Evolutionary conservation across 2,797 vertebrate species (phyloP).

Genomic region (Pyrocephalus nanus): DNA sequence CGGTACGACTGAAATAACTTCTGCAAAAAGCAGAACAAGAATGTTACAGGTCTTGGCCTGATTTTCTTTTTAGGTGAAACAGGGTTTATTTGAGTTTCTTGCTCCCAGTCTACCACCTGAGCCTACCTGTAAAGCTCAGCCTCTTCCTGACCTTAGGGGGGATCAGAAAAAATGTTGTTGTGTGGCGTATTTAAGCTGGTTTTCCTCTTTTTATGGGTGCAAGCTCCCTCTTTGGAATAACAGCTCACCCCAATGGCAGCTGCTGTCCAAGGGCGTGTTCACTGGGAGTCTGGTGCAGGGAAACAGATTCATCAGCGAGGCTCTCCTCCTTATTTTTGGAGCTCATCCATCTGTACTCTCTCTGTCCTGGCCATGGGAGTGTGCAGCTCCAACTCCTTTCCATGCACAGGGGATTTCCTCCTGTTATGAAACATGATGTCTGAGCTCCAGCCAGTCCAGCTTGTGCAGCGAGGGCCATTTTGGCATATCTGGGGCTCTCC

Average conservation of each 20-base stretch:
- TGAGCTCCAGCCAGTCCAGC: not conserved
- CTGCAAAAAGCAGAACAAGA: not conserved
- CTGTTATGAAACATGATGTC: not conserved
- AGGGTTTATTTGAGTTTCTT: not conserved
- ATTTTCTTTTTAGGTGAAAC: not conserved
- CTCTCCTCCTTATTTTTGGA: slow-evolving; percentile 18
- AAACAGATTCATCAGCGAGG: slow-evolving; percentile 1
- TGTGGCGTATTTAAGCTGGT: not conserved
- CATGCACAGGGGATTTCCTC: not conserved
- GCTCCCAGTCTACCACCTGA: not conserved
- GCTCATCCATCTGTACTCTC: not conserved
- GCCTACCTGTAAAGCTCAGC: not conserved
- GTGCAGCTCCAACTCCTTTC: not conserved
- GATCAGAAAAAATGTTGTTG: not conserved
- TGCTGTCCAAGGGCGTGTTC: slow-evolving; percentile 23
- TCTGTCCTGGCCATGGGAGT: not conserved
- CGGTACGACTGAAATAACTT: not conserved
- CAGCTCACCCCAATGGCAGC: not conserved
- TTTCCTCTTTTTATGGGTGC: not conserved
- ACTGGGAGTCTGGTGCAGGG: not conserved
- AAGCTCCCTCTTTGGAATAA: not conserved
- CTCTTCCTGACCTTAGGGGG: not conserved
- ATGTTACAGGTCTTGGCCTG: not conserved
- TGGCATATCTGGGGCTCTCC: not conserved
- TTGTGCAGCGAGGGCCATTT: not conserved